A percentile compares a stretch with the other conserved stretches of the same genome.
Evolutionary conservation across 1,140 invertebrate species (phyloP).

Genomic region (Semibalanus balanoides): DNA sequence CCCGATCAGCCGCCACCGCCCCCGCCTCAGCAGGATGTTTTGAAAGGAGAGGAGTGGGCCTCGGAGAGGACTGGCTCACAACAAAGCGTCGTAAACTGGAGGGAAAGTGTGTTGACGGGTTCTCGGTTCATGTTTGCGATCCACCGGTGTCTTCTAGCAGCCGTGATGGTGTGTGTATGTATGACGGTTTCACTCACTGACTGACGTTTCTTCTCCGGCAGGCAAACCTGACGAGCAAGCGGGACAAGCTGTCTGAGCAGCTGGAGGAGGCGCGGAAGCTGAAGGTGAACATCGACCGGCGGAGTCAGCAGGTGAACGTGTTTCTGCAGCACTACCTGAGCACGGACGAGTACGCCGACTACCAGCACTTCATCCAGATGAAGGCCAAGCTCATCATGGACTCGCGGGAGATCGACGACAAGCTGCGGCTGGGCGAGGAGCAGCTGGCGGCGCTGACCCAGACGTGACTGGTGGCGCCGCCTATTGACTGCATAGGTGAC

Average conservation of each 20-base stretch:
- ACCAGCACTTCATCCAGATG: constrained; percentile 78
- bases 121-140: no score
- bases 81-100: background rate
- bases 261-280: constrained; percentile 69
- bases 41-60: background rate
- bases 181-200: background rate
- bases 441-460: constrained; percentile 53
- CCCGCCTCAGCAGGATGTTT: background rate
- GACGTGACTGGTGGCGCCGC: background rate
- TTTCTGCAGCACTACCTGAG: constrained; percentile 59
- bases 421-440: constrained; percentile 72
- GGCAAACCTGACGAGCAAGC: constrained; percentile 58
- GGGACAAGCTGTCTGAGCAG: constrained; percentile 60
- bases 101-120: background rate
- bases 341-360: constrained; percentile 61
- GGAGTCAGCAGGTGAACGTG: constrained; percentile 55
- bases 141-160: no score
- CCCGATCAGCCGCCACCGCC: no score
- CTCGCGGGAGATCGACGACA: constrained; percentile 66
- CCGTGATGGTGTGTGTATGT: no score
- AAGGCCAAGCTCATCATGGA: constrained; percentile 81
- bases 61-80: background rate
- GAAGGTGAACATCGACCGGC: constrained; percentile 66
- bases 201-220: constrained; percentile 31
- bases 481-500: background rate